Percentiles rank a stretch among this genome's conserved stretches.
Conservation (phyloP, 2,888 invertebrate genomes). For the Bombylius discolor region DNA sequence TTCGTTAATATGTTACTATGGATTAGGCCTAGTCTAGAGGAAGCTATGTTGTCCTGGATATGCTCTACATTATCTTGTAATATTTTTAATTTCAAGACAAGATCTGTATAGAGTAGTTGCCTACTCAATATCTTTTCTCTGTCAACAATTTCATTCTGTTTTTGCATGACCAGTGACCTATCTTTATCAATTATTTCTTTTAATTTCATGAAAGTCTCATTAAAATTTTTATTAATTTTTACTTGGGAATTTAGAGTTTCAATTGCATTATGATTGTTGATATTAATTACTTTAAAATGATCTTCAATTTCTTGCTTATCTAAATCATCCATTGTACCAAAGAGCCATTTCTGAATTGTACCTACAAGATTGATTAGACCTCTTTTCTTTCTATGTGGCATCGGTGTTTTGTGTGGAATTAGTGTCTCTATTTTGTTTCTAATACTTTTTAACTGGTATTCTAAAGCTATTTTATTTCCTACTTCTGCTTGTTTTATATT, state of each 20-base stretch:
- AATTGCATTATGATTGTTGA: slow-evolving; percentile 1
- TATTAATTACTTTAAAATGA: slow-evolving; percentile 3
- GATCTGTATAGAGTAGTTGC: neutral
- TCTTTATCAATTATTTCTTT: slow-evolving; percentile 2
- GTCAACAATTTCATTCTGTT: neutral
- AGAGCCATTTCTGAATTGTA: slow-evolving; percentile 2
- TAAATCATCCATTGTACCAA: neutral
- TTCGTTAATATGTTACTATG: slow-evolving; percentile 1
- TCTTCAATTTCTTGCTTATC: slow-evolving; percentile 1
- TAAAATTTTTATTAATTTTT: neutral
- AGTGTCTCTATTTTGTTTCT: neutral
- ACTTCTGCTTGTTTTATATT: neutral
- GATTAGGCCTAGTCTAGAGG: slow-evolving; percentile 1
- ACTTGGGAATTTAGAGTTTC: slow-evolving; percentile 4
- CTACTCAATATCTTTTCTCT: neutral
- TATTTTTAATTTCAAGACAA: no score
- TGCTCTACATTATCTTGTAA: neutral
- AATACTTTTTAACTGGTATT: neutral
- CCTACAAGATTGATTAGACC: slow-evolving; percentile 2
- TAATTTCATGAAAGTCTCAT: neutral
- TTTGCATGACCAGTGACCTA: neutral
- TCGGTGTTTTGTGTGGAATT: neutral
- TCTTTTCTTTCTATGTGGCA: slow-evolving; percentile 1
- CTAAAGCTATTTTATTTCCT: neutral
- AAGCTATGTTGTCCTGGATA: slow-evolving; percentile 1